Percentiles rank a stretch among this genome's conserved stretches.
Conservation (phyloP, 2,888 invertebrate species). For the Pachliopta kotzebuea region DNA sequence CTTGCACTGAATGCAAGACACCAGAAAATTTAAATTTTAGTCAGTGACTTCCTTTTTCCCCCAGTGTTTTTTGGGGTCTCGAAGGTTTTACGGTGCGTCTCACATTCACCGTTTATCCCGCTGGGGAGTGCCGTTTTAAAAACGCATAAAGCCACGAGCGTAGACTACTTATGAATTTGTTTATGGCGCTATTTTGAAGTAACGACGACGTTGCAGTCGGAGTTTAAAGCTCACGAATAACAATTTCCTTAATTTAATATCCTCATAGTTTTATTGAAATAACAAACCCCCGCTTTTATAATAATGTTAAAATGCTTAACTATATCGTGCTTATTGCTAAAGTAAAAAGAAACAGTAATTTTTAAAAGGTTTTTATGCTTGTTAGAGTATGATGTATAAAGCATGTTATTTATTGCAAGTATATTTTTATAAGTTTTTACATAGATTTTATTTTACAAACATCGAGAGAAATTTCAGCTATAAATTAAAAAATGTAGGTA, state of each 20-base stretch:
- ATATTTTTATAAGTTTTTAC: too few species aligned
- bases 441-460: too few species aligned
- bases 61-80: conserved; percentile 59
- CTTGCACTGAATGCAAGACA: conserved; percentile 8
- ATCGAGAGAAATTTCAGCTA: too few species aligned
- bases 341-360: too few species aligned
- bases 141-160: conserved; percentile 71
- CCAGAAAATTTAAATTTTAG: conserved; percentile 37
- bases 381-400: too few species aligned
- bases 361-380: too few species aligned
- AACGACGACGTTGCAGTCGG: conserved; percentile 46
- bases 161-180: conserved; percentile 80
- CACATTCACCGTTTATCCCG: conserved; percentile 65
- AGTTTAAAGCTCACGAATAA: conserved; percentile 56
- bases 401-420: too few species aligned
- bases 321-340: neutral
- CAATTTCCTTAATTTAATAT: conserved; percentile 65
- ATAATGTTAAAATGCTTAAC: neutral
- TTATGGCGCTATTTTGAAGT: conserved; percentile 70
- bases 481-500: too few species aligned
- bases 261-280: conserved; percentile 47
- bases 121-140: conserved; percentile 65
- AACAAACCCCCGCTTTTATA: neutral
- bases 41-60: conserved; percentile 39
- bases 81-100: conserved; percentile 70